Evolutionary conservation across 1,140 invertebrate genomes (phyloP).

Genomic region (Drosophila insularis): DNA sequence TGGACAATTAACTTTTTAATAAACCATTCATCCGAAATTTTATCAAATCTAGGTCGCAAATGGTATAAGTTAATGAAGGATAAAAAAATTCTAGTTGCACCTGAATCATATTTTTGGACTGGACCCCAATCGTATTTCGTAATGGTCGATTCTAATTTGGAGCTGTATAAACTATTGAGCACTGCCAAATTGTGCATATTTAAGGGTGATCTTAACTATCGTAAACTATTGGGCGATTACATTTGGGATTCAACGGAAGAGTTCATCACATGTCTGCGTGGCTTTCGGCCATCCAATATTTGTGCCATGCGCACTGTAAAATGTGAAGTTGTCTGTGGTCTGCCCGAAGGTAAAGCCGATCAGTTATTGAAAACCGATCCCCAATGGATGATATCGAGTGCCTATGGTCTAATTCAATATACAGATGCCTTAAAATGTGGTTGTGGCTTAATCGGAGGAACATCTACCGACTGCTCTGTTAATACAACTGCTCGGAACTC

Average conservation of each 20-base stretch:
- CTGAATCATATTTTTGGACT: conserved; percentile 92
- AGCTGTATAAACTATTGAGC: conserved; percentile 89
- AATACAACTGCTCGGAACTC: not conserved
- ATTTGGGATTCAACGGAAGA: conserved; percentile 90
- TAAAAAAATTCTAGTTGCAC: conserved; percentile 82
- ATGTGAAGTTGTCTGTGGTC: conserved; percentile 93
- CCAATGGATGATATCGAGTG: conserved; percentile 94
- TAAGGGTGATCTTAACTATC: conserved; percentile 98
- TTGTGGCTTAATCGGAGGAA: conserved; percentile 17
- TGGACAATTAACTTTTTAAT: conserved; percentile 85
- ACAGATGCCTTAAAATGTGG: conserved; percentile 62
- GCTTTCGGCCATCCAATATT: conserved; percentile 92
- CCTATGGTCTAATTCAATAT: conserved; percentile 87
- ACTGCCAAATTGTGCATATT: conserved; percentile 90
- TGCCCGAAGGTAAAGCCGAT: conserved; percentile 86
- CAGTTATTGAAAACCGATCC: conserved; percentile 85
- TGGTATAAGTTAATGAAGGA: conserved; percentile 84
- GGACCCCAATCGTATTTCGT: conserved; percentile 89
- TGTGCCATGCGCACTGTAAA: conserved; percentile 94
- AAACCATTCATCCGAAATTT: conserved; percentile 62
- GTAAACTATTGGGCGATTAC: conserved; percentile 95
- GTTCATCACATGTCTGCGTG: conserved; percentile 88
- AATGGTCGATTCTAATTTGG: conserved; percentile 88
- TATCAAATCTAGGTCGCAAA: conserved; percentile 82
- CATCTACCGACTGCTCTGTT: not conserved